These are phyloP conservation scores for Thunnus maccoyii DNA, from an alignment of 2,113 vertebrate species.

Conservation along the genomic window DNA sequence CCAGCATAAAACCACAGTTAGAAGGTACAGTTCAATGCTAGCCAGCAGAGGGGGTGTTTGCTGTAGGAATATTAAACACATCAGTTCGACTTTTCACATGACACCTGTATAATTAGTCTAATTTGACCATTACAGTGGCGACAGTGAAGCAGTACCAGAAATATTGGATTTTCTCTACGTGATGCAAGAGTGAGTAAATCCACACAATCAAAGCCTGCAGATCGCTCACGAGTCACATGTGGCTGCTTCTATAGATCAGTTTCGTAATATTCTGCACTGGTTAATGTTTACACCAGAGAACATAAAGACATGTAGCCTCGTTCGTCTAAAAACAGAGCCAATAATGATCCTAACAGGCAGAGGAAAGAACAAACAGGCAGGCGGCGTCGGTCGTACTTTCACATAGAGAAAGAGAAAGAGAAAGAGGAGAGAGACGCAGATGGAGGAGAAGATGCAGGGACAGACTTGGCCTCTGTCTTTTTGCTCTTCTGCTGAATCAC, in stretches of 20 bases:
- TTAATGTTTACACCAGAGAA: constrained; percentile 26
- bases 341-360: constrained; percentile 24
- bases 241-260: background rate
- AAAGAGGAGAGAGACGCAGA: constrained; percentile 40
- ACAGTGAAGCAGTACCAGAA: constrained; percentile 18
- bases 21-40: constrained; percentile 12
- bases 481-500: constrained; percentile 62
- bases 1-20: background rate
- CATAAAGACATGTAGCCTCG: background rate
- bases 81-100: constrained; percentile 32
- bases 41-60: constrained; percentile 74
- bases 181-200: constrained; percentile 12
- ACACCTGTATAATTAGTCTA: constrained; percentile 17
- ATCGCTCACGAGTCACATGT: background rate
- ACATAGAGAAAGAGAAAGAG: constrained; percentile 17
- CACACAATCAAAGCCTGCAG: constrained; percentile 23
- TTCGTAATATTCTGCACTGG: constrained; percentile 4
- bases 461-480: constrained; percentile 36
- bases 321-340: constrained; percentile 16
- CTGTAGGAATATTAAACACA: constrained; percentile 39
- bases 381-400: background rate
- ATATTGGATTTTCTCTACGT: constrained; percentile 15
- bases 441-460: constrained; percentile 46
- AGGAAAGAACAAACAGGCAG: constrained; percentile 20
- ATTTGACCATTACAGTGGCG: background rate